These are phyloP conservation scores for Amblyjoppa proteus DNA, from an alignment of 2,888 invertebrate species.

Conservation along the genomic window DNA sequence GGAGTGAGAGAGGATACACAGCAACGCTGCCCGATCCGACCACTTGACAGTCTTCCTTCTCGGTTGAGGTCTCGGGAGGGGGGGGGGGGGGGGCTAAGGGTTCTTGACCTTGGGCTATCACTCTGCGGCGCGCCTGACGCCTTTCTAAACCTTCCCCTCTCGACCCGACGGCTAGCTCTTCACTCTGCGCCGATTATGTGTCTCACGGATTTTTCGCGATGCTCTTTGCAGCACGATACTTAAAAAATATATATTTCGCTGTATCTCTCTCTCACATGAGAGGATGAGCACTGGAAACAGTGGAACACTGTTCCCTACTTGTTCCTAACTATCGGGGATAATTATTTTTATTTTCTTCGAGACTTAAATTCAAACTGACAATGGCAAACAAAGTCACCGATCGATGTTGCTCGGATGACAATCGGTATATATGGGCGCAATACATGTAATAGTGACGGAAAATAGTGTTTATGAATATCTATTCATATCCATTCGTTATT, in stretches of 20 bases:
- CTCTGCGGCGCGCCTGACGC: conserved; percentile 11
- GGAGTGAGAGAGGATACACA: not conserved
- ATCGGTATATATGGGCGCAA: too few relatives aligned
- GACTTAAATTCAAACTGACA: too few relatives aligned
- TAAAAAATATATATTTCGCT: not conserved
- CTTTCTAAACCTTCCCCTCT: conserved; percentile 22
- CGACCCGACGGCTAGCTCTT: not conserved
- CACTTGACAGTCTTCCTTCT: conserved; percentile 71
- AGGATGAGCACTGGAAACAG: too few relatives aligned
- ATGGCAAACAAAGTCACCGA: too few relatives aligned
- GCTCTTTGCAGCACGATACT: not conserved
- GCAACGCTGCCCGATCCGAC: conserved; percentile 54
- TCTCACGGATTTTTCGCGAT: not conserved
- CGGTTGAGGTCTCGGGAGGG: conserved; percentile 65
- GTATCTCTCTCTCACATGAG: too few relatives aligned
- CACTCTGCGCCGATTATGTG: not conserved
- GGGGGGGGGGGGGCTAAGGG: conserved; percentile 65
- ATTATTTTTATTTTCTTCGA: too few relatives aligned
- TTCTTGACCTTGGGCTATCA: conserved; percentile 65
- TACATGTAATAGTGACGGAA: too few relatives aligned
- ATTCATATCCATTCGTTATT: too few relatives aligned
- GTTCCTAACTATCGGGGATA: too few relatives aligned
- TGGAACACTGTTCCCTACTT: too few relatives aligned
- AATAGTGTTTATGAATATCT: too few relatives aligned
- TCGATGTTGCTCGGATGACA: too few relatives aligned